These are phyloP conservation scores for Dynastes tityus DNA, from an alignment of 2,888 invertebrate species.

Conservation along the genomic window DNA sequence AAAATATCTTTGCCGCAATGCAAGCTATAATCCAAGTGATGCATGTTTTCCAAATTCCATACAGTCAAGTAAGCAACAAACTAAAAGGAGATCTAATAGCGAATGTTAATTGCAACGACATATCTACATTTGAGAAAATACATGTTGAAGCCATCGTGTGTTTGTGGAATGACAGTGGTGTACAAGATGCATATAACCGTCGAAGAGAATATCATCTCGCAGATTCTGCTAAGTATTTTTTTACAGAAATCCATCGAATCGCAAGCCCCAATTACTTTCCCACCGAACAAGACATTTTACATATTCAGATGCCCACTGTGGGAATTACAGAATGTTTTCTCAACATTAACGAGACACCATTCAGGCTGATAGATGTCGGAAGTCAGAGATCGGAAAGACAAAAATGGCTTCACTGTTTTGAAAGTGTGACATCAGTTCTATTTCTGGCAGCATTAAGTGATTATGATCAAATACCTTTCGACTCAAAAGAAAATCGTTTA, in stretches of 20 bases:
- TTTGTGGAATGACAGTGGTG: background rate
- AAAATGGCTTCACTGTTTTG: constrained; percentile 21
- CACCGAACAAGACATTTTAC: background rate
- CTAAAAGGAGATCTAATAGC: background rate
- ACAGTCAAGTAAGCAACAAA: background rate
- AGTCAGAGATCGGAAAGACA: constrained; percentile 5
- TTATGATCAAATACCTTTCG: background rate
- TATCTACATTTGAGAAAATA: background rate
- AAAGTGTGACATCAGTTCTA: background rate
- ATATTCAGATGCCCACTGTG: background rate
- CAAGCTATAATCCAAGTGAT: background rate
- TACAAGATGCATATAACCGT: background rate
- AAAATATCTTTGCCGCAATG: background rate
- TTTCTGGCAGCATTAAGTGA: constrained; percentile 16
- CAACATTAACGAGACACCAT: background rate
- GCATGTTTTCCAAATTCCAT: background rate
- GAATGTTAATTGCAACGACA: background rate
- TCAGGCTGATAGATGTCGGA: constrained; percentile 11
- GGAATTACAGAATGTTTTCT: background rate
- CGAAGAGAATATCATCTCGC: constrained; percentile 6
- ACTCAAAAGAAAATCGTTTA: background rate
- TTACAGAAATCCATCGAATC: background rate
- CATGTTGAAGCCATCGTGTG: background rate
- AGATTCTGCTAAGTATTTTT: background rate
- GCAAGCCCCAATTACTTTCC: background rate